Percentiles rank a stretch among this genome's conserved stretches.
Conservation (phyloP, 1,140 invertebrate genomes). For the Teleopsis dalmanni region DNA sequence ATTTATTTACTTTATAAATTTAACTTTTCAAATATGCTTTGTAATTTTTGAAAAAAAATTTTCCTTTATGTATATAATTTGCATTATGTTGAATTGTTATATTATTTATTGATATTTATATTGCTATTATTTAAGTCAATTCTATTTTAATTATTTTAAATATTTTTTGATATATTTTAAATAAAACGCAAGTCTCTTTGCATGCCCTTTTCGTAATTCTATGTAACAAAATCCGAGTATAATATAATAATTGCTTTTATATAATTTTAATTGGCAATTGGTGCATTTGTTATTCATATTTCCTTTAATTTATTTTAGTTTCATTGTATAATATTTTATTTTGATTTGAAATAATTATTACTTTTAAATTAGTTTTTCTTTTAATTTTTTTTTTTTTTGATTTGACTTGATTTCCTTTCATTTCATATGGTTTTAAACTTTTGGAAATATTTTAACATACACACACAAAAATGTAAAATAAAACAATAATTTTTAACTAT, state of each 20-base stretch:
- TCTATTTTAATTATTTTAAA: too few relatives aligned
- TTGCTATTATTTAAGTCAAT: too few relatives aligned
- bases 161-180: too few relatives aligned
- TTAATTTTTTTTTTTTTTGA: slow-evolving; percentile 11
- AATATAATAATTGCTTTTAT: slow-evolving; percentile 12
- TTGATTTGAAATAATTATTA: slow-evolving; percentile 12
- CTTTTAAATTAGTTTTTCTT: slow-evolving; percentile 5
- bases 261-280: slow-evolving; percentile 22
- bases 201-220: too few relatives aligned
- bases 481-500: slow-evolving; percentile 1
- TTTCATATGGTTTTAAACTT: slow-evolving; percentile 26
- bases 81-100: too few relatives aligned
- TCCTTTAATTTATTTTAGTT: background rate
- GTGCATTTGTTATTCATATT: slow-evolving; percentile 12
- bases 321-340: slow-evolving; percentile 10
- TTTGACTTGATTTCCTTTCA: slow-evolving; percentile 18
- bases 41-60: too few relatives aligned
- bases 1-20: too few relatives aligned
- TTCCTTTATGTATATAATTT: too few relatives aligned
- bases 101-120: too few relatives aligned
- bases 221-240: too few relatives aligned
- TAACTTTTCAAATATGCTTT: too few relatives aligned
- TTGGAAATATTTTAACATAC: slow-evolving; percentile 1
- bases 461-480: slow-evolving; percentile 10
- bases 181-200: background rate